Evolutionary conservation across 2,888 invertebrate species (phyloP).

Genomic region (Harpagoxenus sublaevis): DNA sequence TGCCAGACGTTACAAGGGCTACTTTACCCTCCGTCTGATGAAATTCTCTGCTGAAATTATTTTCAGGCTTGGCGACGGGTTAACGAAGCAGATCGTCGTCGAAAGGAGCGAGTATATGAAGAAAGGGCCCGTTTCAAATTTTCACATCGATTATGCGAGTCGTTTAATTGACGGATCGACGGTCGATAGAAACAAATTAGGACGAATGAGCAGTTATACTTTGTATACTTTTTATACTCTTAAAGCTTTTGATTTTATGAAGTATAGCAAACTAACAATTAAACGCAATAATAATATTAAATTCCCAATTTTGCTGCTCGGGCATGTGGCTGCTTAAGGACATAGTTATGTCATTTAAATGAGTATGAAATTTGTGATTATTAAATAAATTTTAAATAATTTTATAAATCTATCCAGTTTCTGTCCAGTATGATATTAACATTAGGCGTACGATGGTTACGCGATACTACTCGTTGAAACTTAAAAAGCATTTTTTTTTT

Average conservation of each 20-base stretch:
- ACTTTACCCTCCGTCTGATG: conserved; percentile 75
- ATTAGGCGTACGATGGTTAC: neutral
- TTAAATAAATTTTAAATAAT: neutral
- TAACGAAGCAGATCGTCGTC: conserved; percentile 75
- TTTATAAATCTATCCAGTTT: neutral
- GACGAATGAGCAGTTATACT: neutral
- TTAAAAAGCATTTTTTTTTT: conserved; percentile 41
- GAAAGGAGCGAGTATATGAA: conserved; percentile 61
- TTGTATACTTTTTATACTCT: neutral
- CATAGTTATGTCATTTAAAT: conserved; percentile 15
- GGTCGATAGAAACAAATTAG: neutral
- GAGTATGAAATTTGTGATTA: neutral
- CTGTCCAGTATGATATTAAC: neutral
- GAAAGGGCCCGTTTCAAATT: conserved; percentile 58
- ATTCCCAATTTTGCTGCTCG: neutral
- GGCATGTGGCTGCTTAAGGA: too few relatives aligned
- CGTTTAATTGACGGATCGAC: neutral
- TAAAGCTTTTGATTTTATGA: neutral
- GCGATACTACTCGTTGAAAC: neutral
- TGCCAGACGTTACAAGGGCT: conserved; percentile 78
- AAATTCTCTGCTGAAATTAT: conserved; percentile 77
- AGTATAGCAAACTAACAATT: neutral
- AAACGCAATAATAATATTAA: neutral
- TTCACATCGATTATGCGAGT: conserved; percentile 60
- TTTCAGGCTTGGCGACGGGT: conserved; percentile 73